Evolutionary conservation across 2,113 vertebrate genomes (phyloP).

Genomic region (Cebus imitator): DNA sequence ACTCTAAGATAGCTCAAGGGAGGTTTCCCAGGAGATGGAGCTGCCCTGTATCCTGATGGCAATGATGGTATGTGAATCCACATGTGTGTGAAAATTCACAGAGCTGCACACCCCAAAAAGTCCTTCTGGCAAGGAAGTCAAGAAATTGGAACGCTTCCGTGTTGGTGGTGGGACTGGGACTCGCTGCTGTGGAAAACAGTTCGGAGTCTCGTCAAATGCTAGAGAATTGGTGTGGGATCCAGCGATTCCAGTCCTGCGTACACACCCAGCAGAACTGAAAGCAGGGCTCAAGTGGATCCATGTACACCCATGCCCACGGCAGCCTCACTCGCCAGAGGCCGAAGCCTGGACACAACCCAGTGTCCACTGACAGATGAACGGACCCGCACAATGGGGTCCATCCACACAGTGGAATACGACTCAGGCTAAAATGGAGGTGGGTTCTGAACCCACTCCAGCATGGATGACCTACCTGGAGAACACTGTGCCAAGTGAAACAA

Average conservation of each 20-base stretch:
- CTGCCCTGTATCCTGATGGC: too few species aligned
- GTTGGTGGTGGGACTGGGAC: rapidly evolving
- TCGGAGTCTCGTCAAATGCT: too few species aligned
- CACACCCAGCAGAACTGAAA: not conserved
- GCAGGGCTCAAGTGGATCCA: not conserved
- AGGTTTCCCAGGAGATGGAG: not conserved
- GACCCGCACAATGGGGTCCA: not conserved
- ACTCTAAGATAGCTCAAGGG: not conserved
- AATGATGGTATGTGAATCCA: not conserved
- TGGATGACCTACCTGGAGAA: too few species aligned
- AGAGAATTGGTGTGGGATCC: rapidly evolving
- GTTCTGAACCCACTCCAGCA: not conserved
- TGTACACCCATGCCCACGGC: rapidly evolving
- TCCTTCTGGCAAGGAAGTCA: not conserved
- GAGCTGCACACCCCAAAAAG: not conserved
- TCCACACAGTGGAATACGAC: not conserved
- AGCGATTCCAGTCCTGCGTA: rapidly evolving
- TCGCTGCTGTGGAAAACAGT: not conserved
- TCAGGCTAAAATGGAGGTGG: not conserved
- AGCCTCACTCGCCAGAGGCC: not conserved
- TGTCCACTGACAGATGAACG: rapidly evolving
- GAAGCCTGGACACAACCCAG: not conserved
- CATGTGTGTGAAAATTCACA: not conserved
- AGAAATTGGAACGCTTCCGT: not conserved
- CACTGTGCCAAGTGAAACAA: rapidly evolving